Percentiles rank a stretch among this genome's conserved stretches.
These are phyloP conservation scores for Cheilosia variabilis DNA, from an alignment of 2,888 invertebrate genomes.

Conservation along the genomic window DNA sequence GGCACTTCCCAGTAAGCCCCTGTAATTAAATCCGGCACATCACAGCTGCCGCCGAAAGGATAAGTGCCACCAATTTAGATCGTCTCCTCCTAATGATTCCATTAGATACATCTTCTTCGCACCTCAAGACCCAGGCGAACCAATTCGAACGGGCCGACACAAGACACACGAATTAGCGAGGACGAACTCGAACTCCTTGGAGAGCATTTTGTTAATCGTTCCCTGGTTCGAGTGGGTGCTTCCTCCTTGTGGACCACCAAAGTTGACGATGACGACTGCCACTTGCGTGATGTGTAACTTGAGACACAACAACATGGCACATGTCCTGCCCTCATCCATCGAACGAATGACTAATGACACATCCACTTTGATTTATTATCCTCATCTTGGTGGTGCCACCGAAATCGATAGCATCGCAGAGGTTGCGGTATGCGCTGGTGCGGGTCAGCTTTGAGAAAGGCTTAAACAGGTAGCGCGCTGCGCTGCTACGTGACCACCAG, in stretches of 20 bases:
- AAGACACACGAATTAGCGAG: slow-evolving; percentile 60
- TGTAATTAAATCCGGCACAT: slow-evolving; percentile 71
- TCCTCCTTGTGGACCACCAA: slow-evolving; percentile 69
- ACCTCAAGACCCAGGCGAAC: slow-evolving; percentile 51
- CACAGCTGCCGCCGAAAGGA: slow-evolving; percentile 74
- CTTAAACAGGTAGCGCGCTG: slow-evolving; percentile 71
- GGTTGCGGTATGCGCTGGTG: slow-evolving; percentile 35
- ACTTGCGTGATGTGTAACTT: slow-evolving; percentile 72
- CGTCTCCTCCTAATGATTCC: slow-evolving; percentile 64
- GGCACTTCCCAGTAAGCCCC: slow-evolving; percentile 63
- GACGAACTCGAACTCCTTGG: slow-evolving; percentile 56
- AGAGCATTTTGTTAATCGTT: slow-evolving; percentile 69
- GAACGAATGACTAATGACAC: slow-evolving; percentile 71
- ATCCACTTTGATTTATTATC: slow-evolving; percentile 71
- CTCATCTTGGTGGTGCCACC: slow-evolving; percentile 34
- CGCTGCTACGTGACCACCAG: slow-evolving; percentile 64
- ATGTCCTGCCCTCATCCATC: slow-evolving; percentile 70
- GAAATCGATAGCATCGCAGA: slow-evolving; percentile 62
- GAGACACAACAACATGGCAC: slow-evolving; percentile 73
- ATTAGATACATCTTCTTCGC: slow-evolving; percentile 72
- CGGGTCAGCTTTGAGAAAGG: slow-evolving; percentile 63
- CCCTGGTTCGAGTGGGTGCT: slow-evolving; percentile 65
- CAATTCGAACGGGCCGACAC: slow-evolving; percentile 25
- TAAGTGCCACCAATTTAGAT: slow-evolving; percentile 74
- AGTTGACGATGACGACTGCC: slow-evolving; percentile 59